Evolutionary conservation across 2,888 invertebrate species (phyloP).

Genomic region (Germaria angustata): DNA sequence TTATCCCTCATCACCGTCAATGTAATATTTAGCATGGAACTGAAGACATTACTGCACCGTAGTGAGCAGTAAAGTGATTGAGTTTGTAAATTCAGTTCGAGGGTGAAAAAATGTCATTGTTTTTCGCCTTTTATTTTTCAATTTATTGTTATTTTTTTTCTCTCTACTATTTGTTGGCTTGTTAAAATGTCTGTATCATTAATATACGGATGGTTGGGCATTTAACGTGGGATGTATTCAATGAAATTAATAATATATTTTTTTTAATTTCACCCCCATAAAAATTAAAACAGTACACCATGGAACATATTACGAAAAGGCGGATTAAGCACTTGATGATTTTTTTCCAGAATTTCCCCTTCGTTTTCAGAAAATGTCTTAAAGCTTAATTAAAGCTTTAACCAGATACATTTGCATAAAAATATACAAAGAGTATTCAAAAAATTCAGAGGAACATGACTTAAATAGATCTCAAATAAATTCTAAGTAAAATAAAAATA

Average conservation of each 20-base stretch:
- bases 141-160: neutral
- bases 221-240: slow-evolving; percentile 27
- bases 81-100: neutral
- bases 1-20: slow-evolving; percentile 13
- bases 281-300: neutral
- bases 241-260: slow-evolving; percentile 29
- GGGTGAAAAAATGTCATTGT: neutral
- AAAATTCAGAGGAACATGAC: too few species aligned
- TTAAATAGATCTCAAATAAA: too few species aligned
- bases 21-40: neutral
- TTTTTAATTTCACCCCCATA: neutral
- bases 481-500: too few species aligned
- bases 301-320: too few species aligned
- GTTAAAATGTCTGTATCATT: slow-evolving; percentile 53
- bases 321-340: too few species aligned
- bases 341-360: too few species aligned
- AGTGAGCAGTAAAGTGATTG: slow-evolving; percentile 19
- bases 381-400: too few species aligned
- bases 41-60: slow-evolving; percentile 8
- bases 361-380: too few species aligned
- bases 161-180: slow-evolving; percentile 21
- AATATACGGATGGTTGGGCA: slow-evolving; percentile 48
- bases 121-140: slow-evolving; percentile 3
- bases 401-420: too few species aligned
- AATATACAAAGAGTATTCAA: too few species aligned